A percentile compares a stretch with the other conserved stretches of the same genome.
These are phyloP conservation scores for Arctopsyche grandis DNA, from an alignment of 1,140 invertebrate genomes.

Conservation along the genomic window DNA sequence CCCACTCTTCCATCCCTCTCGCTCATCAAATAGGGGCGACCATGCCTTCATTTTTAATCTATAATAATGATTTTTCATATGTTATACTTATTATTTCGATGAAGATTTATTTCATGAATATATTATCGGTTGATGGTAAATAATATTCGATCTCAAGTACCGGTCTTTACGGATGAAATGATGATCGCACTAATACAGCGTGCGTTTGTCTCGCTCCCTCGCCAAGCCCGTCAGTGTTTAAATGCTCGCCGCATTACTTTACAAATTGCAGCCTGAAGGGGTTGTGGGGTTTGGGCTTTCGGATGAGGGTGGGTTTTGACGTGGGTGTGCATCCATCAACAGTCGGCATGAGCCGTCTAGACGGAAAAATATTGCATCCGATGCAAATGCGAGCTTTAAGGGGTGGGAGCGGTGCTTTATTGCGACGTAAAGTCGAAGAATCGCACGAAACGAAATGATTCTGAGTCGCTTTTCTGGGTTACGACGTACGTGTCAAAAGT, in stretches of 20 bases:
- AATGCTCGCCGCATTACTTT: background rate
- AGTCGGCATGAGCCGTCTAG: conserved; percentile 5
- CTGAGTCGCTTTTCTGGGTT: too few species aligned
- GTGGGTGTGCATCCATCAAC: background rate
- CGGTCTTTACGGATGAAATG: too few species aligned
- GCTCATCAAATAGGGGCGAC: too few species aligned
- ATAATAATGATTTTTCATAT: too few species aligned
- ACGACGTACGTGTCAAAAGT: too few species aligned
- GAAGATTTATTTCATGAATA: too few species aligned
- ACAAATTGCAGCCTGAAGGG: conserved; percentile 14
- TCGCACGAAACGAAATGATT: background rate
- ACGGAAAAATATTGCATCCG: conserved; percentile 25
- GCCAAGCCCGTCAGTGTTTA: background rate
- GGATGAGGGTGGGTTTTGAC: background rate
- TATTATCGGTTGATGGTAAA: too few species aligned
- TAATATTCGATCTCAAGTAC: too few species aligned
- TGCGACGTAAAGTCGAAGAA: conserved; percentile 9
- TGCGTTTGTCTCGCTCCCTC: background rate
- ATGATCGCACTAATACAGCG: background rate
- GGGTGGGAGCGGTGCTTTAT: background rate
- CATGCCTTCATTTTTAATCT: too few species aligned
- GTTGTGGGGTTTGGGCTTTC: background rate
- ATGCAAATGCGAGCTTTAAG: conserved; percentile 6
- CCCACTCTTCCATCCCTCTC: too few species aligned
- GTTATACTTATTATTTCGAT: too few species aligned